Conservation (phyloP, 2,113 vertebrate species). For the Labeo catla region DNA sequence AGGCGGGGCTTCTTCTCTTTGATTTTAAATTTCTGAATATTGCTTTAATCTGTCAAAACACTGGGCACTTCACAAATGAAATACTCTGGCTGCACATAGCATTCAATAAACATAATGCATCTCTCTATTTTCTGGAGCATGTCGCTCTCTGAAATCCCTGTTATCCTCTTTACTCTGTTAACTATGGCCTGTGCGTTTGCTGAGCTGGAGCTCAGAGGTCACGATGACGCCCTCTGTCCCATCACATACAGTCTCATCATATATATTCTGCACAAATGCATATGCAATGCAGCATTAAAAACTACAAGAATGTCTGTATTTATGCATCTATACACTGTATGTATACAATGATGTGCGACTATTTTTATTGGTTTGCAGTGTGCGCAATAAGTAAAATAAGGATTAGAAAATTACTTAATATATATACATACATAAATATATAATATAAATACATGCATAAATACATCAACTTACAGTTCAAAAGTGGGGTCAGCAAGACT, state of each 20-base stretch:
- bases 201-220: neutral
- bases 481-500: neutral
- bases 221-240: neutral
- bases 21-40: neutral
- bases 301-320: neutral
- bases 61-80: neutral
- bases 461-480: neutral
- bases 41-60: constrained; percentile 10
- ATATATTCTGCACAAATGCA: neutral
- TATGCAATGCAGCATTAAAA: neutral
- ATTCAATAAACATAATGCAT: neutral
- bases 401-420: neutral
- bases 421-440: neutral
- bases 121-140: constrained; percentile 17
- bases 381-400: neutral
- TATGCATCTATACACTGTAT: neutral
- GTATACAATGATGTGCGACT: neutral
- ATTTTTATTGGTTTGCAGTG: neutral
- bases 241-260: neutral
- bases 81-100: neutral
- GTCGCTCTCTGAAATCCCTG: constrained; percentile 10
- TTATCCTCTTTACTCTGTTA: constrained; percentile 27
- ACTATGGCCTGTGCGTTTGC: neutral
- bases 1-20: neutral
- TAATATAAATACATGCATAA: neutral